Evolutionary conservation across 2,888 invertebrate species (phyloP), one percentile per base, ranked within the genome.

Genomic region (Heliconius ismenius): DNA sequence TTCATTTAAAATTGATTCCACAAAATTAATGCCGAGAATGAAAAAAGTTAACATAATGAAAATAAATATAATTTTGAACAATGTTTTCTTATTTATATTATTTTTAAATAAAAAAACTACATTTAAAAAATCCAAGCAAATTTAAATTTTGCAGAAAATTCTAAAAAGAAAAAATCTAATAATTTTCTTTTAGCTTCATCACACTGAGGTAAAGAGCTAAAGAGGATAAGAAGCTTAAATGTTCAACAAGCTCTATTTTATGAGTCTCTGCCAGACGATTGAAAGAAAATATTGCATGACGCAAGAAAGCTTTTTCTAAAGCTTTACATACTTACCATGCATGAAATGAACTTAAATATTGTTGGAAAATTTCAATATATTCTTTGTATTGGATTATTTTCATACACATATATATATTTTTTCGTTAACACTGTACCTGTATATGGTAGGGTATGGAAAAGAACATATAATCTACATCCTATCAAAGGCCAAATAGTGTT

Each of bases 261-360:
- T 60, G 86, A 85, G 83, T 83, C 81, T 78, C 76, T 73, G 79
- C 79, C 81, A 83, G 86, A 87, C 86, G 85, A 85, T 83, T 80
- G 82, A 84, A 84, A 84, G 82, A 81, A 83, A 82, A 84, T 81
- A 83, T 80, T 79, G 77, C 77, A 70, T 68, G 69, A 62, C 74
- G 74, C 73, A 70, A 75, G 74, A 69, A 60, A 60, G 58, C 58
- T 24, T 72, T 72, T 39, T 72, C 72, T 24, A 6, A 36, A 36
- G 39, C 60, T 36, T 62, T 62, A 36, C 26, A 39, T 60, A 58
- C 54, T 32, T 70, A 7, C 21, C 18, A 58, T 54, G 32, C 54
- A 54, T 32, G 69, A 21, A 68, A 18, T 21, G 64, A n/a, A 21
- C 32, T 49, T 70, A 54, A 70, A 70, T 54, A 70, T 70, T 54